A percentile compares a stretch with the other conserved stretches of the same genome.
Evolutionary conservation across 2,888 invertebrate genomes (phyloP).

Genomic region (Nemapogon koenigi): DNA sequence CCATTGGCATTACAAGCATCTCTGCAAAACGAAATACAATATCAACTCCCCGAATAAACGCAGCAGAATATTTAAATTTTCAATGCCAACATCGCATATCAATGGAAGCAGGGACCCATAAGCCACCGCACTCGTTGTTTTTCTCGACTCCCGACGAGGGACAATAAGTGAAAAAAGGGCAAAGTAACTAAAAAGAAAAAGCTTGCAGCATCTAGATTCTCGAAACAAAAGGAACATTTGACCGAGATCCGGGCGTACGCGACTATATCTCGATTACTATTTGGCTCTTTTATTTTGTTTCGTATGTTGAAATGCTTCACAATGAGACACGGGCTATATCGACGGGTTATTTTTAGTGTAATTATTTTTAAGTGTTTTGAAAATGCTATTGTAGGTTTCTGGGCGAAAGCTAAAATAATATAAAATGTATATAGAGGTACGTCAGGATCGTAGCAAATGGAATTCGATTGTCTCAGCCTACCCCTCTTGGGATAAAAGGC

Average conservation of each 20-base stretch:
- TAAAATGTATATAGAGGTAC: no score
- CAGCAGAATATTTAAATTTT: conserved; percentile 60
- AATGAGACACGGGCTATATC: conserved; percentile 53
- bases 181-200: conserved; percentile 49
- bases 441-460: no score
- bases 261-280: conserved; percentile 43
- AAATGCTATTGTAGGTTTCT: no score
- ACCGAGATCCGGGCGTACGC: conserved; percentile 62
- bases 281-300: conserved; percentile 40
- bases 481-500: no score
- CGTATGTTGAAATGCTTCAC: conserved; percentile 59
- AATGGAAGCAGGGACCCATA: conserved; percentile 64
- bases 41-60: conserved; percentile 47
- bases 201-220: conserved; percentile 62
- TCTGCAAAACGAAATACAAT: conserved; percentile 45
- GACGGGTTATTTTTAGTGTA: conserved; percentile 48
- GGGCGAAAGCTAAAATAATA: no score
- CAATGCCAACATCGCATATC: conserved; percentile 62
- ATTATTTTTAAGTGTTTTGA: no score
- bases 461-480: no score
- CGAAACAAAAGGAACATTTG: conserved; percentile 63
- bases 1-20: conserved; percentile 39
- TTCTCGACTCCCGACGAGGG: conserved; percentile 6
- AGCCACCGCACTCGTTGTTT: conserved; percentile 39
- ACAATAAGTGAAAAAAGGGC: conserved; percentile 7